Evolutionary conservation across 2,113 vertebrate species (phyloP).

Genomic region (human (Homo sapiens)): GRCh38 chr4:67587001-67587500

Average conservation of each 20-base stretch:
- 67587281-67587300: conserved; percentile 51
- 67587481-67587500: conserved; percentile 4
- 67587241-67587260: conserved; percentile 30
- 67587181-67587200: not conserved
- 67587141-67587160: not conserved
- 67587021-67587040: not conserved
- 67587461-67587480: not conserved
- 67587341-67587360: conserved; percentile 36
- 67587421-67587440: conserved; percentile 23
- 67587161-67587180: conserved; percentile 13
- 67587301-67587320: conserved; percentile 60
- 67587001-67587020: not conserved
- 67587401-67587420: conserved; percentile 5
- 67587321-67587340: conserved; percentile 66
- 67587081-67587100: not conserved
- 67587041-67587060: not conserved
- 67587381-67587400: not conserved
- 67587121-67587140: not conserved
- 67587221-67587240: conserved; percentile 33
- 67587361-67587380: conserved; percentile 14
- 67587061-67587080: not conserved
- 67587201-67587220: conserved; percentile 56
- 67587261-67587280: not conserved
- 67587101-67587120: not conserved
- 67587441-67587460: not conserved